These are phyloP conservation scores for Galemys pyrenaicus DNA, from an alignment of 2,113 vertebrate species.

Conservation along the genomic window DNA sequence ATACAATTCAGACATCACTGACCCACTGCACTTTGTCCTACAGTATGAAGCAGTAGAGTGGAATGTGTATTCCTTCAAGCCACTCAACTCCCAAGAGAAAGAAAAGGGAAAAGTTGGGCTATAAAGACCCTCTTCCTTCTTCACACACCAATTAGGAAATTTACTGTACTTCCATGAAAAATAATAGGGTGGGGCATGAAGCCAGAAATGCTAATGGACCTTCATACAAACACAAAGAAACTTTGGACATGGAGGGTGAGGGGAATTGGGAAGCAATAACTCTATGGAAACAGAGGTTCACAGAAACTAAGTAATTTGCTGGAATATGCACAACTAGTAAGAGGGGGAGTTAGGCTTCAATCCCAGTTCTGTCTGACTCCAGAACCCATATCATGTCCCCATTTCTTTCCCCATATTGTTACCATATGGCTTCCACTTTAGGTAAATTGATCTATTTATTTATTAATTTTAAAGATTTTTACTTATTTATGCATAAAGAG, in stretches of 20 bases:
- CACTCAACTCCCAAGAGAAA: not conserved
- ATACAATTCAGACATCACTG: not conserved
- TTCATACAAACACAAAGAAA: not conserved
- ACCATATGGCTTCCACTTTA: not conserved
- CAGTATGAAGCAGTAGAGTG: not conserved
- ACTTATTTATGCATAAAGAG: too few relatives aligned
- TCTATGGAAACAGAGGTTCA: not conserved
- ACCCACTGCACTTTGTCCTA: not conserved
- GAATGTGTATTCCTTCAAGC: not conserved
- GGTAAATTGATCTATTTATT: too few relatives aligned
- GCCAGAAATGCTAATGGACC: not conserved
- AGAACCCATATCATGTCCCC: not conserved
- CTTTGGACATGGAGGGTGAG: not conserved
- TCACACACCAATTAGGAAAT: not conserved
- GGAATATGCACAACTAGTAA: not conserved
- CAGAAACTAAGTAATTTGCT: not conserved
- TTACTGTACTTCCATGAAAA: not conserved
- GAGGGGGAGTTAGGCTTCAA: not conserved
- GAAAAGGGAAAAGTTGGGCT: not conserved
- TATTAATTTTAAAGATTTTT: too few relatives aligned
- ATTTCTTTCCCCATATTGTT: not conserved
- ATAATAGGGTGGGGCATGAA: not conserved
- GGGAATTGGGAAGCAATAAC: not conserved
- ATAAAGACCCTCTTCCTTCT: not conserved
- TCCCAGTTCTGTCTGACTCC: not conserved